Evolutionary conservation across 2,113 vertebrate genomes (phyloP).

Genomic region (Galbula dea): DNA sequence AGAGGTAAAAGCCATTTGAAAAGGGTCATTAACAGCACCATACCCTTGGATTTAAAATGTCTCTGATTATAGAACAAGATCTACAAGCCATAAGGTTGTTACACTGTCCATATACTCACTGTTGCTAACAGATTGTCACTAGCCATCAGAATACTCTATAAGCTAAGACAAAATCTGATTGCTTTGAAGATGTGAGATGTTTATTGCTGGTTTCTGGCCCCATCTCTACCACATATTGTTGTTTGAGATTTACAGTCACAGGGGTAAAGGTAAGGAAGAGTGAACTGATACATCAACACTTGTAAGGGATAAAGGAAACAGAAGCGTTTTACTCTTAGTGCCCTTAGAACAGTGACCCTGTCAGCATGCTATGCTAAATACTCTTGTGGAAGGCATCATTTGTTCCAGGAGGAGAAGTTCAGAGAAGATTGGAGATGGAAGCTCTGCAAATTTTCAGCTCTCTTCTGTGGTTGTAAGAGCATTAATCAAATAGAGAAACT

Average conservation of each 20-base stretch:
- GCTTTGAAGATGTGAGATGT: not conserved
- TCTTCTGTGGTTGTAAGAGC: not conserved
- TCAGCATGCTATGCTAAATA: not conserved
- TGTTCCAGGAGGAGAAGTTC: not conserved
- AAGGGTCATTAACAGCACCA: not conserved
- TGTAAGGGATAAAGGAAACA: not conserved
- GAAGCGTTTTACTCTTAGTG: not conserved
- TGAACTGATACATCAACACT: not conserved
- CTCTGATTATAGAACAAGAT: not conserved
- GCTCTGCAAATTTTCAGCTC: not conserved
- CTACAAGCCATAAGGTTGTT: not conserved
- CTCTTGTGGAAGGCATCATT: not conserved
- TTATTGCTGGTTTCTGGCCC: fast-evolving
- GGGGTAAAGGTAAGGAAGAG: not conserved
- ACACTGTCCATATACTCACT: not conserved
- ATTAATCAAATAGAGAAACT: not conserved
- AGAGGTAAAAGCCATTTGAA: not conserved
- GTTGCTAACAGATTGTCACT: not conserved
- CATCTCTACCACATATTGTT: not conserved
- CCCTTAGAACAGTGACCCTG: not conserved
- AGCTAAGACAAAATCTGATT: not conserved
- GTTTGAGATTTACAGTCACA: not conserved
- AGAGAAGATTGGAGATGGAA: not conserved
- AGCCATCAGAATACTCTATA: not conserved
- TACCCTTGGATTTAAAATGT: not conserved